Evolutionary conservation across 2,797 vertebrate species (phyloP).

Genomic region (Glossophaga mutica): DNA sequence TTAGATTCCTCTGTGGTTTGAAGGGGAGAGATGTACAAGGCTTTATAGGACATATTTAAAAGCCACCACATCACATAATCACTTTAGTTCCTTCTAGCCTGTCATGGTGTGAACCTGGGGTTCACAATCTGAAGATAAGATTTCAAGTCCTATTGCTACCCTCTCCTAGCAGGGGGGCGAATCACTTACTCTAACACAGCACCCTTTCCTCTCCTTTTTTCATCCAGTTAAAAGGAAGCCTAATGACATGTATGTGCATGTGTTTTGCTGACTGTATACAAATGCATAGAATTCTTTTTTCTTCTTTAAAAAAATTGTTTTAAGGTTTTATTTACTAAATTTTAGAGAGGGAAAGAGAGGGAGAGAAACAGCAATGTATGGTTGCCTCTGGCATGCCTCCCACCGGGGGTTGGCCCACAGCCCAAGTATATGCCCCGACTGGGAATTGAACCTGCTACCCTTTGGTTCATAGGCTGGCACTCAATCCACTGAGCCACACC

Average conservation of each 20-base stretch:
- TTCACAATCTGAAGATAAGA: neutral
- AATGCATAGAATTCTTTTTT: neutral
- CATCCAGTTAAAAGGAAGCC: neutral
- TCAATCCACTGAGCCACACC: too few species aligned
- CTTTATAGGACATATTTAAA: neutral
- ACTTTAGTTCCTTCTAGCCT: neutral
- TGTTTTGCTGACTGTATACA: neutral
- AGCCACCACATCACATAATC: neutral
- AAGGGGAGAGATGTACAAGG: neutral
- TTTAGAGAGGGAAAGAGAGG: too few species aligned
- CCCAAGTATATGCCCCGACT: too few species aligned
- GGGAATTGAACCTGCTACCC: too few species aligned
- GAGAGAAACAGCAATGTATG: too few species aligned
- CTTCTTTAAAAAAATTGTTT: neutral
- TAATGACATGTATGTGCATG: neutral
- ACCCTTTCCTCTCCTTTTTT: neutral
- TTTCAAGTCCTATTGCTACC: neutral
- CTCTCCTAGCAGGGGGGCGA: neutral
- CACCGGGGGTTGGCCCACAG: too few species aligned
- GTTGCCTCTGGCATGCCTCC: too few species aligned
- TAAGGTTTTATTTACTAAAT: too few species aligned
- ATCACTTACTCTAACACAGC: neutral
- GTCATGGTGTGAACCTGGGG: neutral
- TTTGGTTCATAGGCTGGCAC: too few species aligned
- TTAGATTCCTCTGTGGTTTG: neutral